Base-by-base conservation (phyloP, 1,140 invertebrate genomes). In the Metopolophium dirhodum region DNA sequence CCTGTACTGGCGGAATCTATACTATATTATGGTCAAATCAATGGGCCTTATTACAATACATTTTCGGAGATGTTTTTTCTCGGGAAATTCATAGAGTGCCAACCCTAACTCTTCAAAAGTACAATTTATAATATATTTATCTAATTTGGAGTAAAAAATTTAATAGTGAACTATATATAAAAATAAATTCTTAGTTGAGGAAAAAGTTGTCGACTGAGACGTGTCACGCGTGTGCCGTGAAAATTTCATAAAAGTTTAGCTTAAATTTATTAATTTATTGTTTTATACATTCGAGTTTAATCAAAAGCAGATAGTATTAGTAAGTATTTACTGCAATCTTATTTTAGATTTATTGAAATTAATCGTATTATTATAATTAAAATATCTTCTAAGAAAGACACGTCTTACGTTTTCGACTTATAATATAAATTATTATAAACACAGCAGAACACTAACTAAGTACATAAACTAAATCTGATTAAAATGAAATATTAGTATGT, bases 341-440 rank as follows among this genome's bases (percentile, higher is more conserved):
- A 77, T n/a, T 77, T 77, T 77, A 77, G n/a, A 77, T 77, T n/a
- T 77, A 77, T 77, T 77, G 30, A 77, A 77, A 77, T n/a, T 77
- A 77, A 77, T 77, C 30, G 30, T 77, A 77, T 77, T 77, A 77
- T 77, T 77, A 77, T 77, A 77, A 77, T 77, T n/a, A 77, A 77
- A 77, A 54, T 54, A 23, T 77, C n/a, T 77, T 35, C 61, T n/a
- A n/a, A n/a, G 61, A 77, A 77, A 77, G 61, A 77, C n/a, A 77
- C 30, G n/a, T 77, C n/a, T 77, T 77, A 77, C 14, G 61, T n/a
- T 77, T 77, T 18, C 14, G 11, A 18, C 61, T 14, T 77, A 35
- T n/a, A n/a, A 18, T n/a, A 18, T n/a, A 35, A 77, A 77, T 77
- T n/a, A n/a, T 77, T 77, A n/a, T n/a, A n/a, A 77, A n/a, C 30